phyloP scores from a whole-genome alignment of 2,797 vertebrate species.

The Cossypha polioptera region DNA sequence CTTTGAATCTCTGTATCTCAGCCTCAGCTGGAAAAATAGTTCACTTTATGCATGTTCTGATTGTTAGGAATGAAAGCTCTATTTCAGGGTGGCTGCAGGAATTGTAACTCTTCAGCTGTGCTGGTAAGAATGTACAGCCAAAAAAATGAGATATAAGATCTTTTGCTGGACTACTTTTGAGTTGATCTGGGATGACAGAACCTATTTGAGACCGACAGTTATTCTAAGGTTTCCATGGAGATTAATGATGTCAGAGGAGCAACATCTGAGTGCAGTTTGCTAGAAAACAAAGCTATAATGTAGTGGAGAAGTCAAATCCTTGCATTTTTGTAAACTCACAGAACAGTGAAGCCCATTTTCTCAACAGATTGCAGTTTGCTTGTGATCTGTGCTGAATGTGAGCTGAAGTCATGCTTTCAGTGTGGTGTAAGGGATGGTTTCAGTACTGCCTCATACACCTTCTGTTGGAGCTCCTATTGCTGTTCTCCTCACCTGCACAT shows the following conservation, averaged over 20 bases:
- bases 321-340: neutral
- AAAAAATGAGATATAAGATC: slow-evolving; percentile 30
- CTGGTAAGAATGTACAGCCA: slow-evolving; percentile 35
- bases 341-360: neutral
- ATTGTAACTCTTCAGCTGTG: slow-evolving; percentile 9
- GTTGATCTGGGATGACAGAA: slow-evolving; percentile 69
- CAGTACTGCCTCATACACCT: neutral
- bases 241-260: slow-evolving; percentile 81
- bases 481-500: neutral
- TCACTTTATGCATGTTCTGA: slow-evolving; percentile 20
- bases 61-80: slow-evolving; percentile 28
- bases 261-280: slow-evolving; percentile 80
- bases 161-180: slow-evolving; percentile 59
- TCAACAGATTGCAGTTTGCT: neutral
- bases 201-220: slow-evolving; percentile 77
- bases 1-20: neutral
- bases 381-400: neutral
- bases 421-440: neutral
- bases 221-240: slow-evolving; percentile 82
- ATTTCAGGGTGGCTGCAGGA: neutral
- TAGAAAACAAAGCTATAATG: slow-evolving; percentile 46
- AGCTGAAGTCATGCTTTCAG: neutral
- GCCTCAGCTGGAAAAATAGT: slow-evolving; percentile 8
- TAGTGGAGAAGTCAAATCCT: neutral
- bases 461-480: neutral